Conservation (phyloP, 2,113 vertebrate genomes). For the Toxotes jaculatrix region DNA sequence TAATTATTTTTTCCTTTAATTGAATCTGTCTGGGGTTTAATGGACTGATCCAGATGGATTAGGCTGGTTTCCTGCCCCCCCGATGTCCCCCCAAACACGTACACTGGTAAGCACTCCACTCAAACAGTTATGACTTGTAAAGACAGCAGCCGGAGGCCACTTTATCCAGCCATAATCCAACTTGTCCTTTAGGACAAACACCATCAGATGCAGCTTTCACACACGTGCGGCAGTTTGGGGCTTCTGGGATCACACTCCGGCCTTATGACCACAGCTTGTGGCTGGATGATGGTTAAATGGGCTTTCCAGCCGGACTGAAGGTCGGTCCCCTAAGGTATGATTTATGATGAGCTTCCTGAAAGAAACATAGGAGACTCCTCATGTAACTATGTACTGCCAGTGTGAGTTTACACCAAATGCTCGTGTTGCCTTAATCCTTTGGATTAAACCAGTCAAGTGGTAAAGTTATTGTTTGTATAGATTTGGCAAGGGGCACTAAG, state of each 20-base stretch:
- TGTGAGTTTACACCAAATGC: slow-evolving; percentile 30
- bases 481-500: no score
- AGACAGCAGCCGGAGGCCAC: slow-evolving; percentile 46
- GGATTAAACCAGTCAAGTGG: background rate
- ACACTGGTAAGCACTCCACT: slow-evolving; percentile 27
- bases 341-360: slow-evolving; percentile 47
- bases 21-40: slow-evolving; percentile 78
- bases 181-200: slow-evolving; percentile 44
- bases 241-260: slow-evolving; percentile 39
- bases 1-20: slow-evolving; percentile 77
- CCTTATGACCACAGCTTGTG: slow-evolving; percentile 9
- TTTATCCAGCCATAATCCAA: slow-evolving; percentile 48
- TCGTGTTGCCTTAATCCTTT: background rate
- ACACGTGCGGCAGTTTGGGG: slow-evolving; percentile 24
- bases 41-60: slow-evolving; percentile 74
- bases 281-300: slow-evolving; percentile 20
- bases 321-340: slow-evolving; percentile 15
- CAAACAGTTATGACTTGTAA: slow-evolving; percentile 53
- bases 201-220: slow-evolving; percentile 32
- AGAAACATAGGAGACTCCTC: background rate
- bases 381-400: slow-evolving; percentile 29
- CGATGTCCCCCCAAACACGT: slow-evolving; percentile 3
- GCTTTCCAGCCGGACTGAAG: background rate
- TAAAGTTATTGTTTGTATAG: background rate
- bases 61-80: slow-evolving; percentile 66